Evolutionary conservation across 2,888 invertebrate species (phyloP).

Genomic region (Meghimatium bilineatum): DNA sequence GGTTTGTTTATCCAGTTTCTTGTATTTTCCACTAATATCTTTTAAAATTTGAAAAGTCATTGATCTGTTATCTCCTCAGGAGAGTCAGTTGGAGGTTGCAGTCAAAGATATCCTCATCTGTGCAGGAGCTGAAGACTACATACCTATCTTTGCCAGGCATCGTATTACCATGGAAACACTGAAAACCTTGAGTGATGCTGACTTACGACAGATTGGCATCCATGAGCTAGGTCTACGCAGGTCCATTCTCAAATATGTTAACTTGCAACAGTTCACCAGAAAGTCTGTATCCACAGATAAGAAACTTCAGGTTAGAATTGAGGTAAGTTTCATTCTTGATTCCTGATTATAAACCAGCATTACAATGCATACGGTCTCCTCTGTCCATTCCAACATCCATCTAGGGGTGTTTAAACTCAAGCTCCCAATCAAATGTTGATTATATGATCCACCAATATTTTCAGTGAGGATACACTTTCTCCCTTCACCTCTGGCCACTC

Average conservation of each 20-base stretch:
- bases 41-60: not conserved
- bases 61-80: constrained; percentile 59
- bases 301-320: constrained; percentile 23
- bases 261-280: constrained; percentile 51
- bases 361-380: no score
- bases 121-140: constrained; percentile 74
- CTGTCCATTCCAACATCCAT: no score
- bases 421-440: no score
- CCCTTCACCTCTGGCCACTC: no score
- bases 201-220: constrained; percentile 75
- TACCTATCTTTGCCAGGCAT: constrained; percentile 75
- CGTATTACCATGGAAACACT: constrained; percentile 75
- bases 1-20: no score
- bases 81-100: constrained; percentile 71
- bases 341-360: no score
- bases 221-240: constrained; percentile 72
- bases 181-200: constrained; percentile 69
- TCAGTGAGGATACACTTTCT: no score
- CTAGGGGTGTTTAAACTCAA: no score
- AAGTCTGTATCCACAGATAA: constrained; percentile 19
- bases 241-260: constrained; percentile 66
- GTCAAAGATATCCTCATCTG: constrained; percentile 73
- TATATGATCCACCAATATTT: no score
- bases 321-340: constrained; percentile 8
- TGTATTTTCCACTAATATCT: no score